Base-by-base conservation (phyloP, 2,113 vertebrate genomes). In the Cairina moschata region DNA sequence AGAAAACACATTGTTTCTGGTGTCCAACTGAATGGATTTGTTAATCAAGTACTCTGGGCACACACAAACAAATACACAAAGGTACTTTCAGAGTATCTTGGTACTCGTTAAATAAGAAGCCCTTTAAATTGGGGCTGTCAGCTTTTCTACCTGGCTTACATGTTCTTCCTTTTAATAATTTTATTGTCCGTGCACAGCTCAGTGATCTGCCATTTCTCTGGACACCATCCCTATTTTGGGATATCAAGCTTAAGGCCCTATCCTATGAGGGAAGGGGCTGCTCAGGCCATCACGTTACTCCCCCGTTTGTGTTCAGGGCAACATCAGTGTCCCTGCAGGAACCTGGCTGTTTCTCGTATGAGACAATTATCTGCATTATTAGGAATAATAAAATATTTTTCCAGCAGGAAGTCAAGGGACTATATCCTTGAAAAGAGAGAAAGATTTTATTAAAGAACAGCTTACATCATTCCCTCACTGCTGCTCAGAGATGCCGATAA, bases 401-500 rank as follows among this genome's bases (percentile, higher is more conserved):
- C 31, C 88, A n/a, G 31, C 25, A n/a, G 36, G 56, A 91, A 66
- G 87, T 55, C 36, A 62, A 48, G 72, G 80, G 40, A 17, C 26
- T 83, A 62, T 0, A 1, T 38, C n/a, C 66, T 78, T 54, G 36
- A 74, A 63, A 73, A 32, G 18, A n/a, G 59, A 44, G 54, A 71
- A 48, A 60, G 44, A 22, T 3, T 60, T 48, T 46, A 15, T 17
- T 17, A 71, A 38, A 59, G 59, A 86, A 29, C 28, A 84, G 58
- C 38, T 92, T 68, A 75, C 46, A 36, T 0, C 29, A 42, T 31
- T 32, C 13, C 28, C 63, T 66, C 40, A 31, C 10, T 44, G 56
- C 69, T 91, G 72, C 80, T 83, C 26, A 92, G 86, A 92, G 83
- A 83, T 7, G 4, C 75, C 76, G 76, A 56, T 44, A 91, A 69